phyloP scores from a whole-genome alignment of 2,888 invertebrate species.

The Biston stratarius region DNA sequence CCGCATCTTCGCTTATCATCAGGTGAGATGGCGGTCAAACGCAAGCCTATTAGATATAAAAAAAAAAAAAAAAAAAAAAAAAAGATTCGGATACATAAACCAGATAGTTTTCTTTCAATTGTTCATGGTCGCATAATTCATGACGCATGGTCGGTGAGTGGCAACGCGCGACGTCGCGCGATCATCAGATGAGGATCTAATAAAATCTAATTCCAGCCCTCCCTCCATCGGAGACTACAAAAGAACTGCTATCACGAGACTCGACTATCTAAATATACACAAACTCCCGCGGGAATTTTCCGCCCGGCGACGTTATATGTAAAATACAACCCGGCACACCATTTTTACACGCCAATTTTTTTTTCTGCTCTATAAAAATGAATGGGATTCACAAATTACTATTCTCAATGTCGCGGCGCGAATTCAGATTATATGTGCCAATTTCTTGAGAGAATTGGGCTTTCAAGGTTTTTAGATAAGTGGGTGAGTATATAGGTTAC shows the following conservation, averaged over 20 bases:
- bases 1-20: no score
- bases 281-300: conserved; percentile 55
- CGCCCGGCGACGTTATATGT: conserved; percentile 46
- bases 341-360: conserved; percentile 54
- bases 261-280: conserved; percentile 50
- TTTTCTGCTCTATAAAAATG: conserved; percentile 64
- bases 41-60: no score
- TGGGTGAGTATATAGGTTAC: conserved; percentile 64
- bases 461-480: conserved; percentile 60
- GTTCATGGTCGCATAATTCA: background rate
- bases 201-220: conserved; percentile 19
- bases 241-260: conserved; percentile 30
- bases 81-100: no score
- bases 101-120: background rate
- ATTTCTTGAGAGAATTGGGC: conserved; percentile 55
- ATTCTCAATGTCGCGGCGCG: conserved; percentile 61
- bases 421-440: conserved; percentile 64
- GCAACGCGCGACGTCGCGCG: conserved; percentile 15
- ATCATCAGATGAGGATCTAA: conserved; percentile 11
- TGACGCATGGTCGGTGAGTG: conserved; percentile 2
- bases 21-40: no score
- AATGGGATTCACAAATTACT: conserved; percentile 68
- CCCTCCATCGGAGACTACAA: conserved; percentile 15
- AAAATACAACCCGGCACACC: conserved; percentile 54
- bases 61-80: no score